Percentiles rank a stretch among this genome's conserved stretches.
phyloP scores from a whole-genome alignment of 1,140 invertebrate species.

The Glossosoma conforme region DNA sequence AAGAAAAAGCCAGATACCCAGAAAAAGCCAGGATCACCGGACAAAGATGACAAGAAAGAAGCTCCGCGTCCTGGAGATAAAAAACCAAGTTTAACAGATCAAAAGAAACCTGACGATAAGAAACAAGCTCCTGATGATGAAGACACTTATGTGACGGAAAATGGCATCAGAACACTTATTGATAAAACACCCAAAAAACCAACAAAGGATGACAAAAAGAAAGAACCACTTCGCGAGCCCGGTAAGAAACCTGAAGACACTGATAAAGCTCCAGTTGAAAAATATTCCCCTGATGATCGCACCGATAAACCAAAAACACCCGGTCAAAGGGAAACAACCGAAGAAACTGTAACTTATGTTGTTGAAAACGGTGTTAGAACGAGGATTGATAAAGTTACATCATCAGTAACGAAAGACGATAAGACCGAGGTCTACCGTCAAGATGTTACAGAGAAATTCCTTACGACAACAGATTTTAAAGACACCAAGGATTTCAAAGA shows the following conservation, averaged over 20 bases:
- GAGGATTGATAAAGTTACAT: slow-evolving; percentile 1
- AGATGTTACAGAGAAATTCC: background rate
- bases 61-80: slow-evolving; percentile 4
- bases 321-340: background rate
- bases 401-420: background rate
- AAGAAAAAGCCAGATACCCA: background rate
- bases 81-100: background rate
- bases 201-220: too few species aligned
- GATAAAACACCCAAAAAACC: too few species aligned
- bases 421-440: background rate
- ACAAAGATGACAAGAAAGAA: slow-evolving; percentile 7
- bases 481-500: too few species aligned
- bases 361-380: slow-evolving; percentile 20
- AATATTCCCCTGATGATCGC: background rate
- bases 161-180: slow-evolving; percentile 21
- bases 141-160: slow-evolving; percentile 7
- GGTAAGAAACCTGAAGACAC: too few species aligned
- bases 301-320: background rate
- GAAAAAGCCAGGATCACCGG: background rate
- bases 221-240: too few species aligned
- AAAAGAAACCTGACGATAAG: background rate
- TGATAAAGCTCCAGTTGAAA: background rate
- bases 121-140: background rate
- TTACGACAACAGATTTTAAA: background rate
- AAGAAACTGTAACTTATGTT: slow-evolving; percentile 15